Evolutionary conservation across 1,140 invertebrate genomes (phyloP).

Genomic region (Aporrectodea caliginosa): DNA sequence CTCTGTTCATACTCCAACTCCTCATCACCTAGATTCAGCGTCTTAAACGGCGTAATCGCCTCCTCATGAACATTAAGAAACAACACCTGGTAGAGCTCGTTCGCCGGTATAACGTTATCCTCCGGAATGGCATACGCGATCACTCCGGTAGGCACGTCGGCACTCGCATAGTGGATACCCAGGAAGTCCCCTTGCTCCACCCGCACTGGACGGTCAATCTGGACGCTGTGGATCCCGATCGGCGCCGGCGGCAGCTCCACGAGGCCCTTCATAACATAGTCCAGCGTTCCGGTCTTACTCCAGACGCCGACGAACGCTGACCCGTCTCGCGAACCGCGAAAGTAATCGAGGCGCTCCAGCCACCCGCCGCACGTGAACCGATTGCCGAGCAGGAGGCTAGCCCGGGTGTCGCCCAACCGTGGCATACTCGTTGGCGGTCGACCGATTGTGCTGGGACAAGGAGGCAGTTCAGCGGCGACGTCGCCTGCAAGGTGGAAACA

Average conservation of each 20-base stretch:
- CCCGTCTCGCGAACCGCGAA: conserved; percentile 38
- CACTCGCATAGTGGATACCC: conserved; percentile 44
- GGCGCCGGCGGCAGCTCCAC: conserved; percentile 38
- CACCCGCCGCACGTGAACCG: conserved; percentile 45
- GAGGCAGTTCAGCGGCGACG: neutral
- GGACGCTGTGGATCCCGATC: conserved; percentile 39
- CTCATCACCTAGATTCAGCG: neutral
- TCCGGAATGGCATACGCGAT: conserved; percentile 40
- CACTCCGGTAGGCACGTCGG: conserved; percentile 37
- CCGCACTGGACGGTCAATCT: conserved; percentile 19
- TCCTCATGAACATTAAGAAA: conserved; percentile 40
- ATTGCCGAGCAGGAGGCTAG: conserved; percentile 47
- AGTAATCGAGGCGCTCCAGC: conserved; percentile 44
- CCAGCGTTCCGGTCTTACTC: conserved; percentile 37
- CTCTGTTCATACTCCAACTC: neutral
- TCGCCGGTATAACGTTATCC: conserved; percentile 36
- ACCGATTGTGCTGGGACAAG: conserved; percentile 43
- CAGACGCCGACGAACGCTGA: conserved; percentile 41
- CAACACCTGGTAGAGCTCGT: conserved; percentile 44
- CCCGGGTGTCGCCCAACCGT: conserved; percentile 41
- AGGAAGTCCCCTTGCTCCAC: conserved; percentile 47
- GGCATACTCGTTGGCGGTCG: conserved; percentile 39
- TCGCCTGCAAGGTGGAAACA: neutral
- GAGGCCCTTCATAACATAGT: conserved; percentile 40
- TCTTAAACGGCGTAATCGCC: neutral